Evolutionary conservation across 2,113 vertebrate species (phyloP), one percentile per base, ranked within the genome.

Genomic region (Urocolius indicus): DNA sequence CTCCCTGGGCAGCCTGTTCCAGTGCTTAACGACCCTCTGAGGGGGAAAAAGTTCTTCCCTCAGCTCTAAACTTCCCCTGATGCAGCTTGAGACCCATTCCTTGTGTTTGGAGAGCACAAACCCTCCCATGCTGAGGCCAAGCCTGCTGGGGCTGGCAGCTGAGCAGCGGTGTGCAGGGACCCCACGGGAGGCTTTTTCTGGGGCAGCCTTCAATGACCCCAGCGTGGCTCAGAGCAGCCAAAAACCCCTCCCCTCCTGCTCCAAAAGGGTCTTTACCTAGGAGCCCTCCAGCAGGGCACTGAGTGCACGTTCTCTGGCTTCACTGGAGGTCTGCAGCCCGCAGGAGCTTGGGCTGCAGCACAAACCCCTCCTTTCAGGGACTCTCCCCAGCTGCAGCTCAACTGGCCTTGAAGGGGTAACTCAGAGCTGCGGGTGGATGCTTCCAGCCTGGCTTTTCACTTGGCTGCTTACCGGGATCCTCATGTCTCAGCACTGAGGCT

Each of bases 281-380:
- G 18, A 27, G 29, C 29, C 7, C 41, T 8, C 49, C 49, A 48
- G 23, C 29, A 23, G 55, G 0, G 2, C 45, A 30, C 5, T 13
- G 30, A 51, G 46, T 21, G 1, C 1, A 10, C 0, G 2, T 11
- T 59, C 21, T 22, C 59, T 3, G 34, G 26, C 72, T 30, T 43
- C 52, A 6, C 2, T 1, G 32, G 32, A 45, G 27, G 48, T 62
- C 52, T 36, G 10, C 30, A 32, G 63, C n/a, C 27, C 6, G 48
- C 20, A 27, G 0, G 30, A 58, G 21, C 32, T 13, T 5, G 17
- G 54, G 27, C 54, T 41, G 38, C 38, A 41, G 38, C 38, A 12
- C 38, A 41, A 41, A 41, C 38, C 38, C 38, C 38, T 41, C 38
- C 38, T 41, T 41, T 41, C 38, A 41, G 38, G 38, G 55, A 6